phyloP scores from a whole-genome alignment of 2,797 vertebrate species.

The Neomorphus geoffroyi region DNA sequence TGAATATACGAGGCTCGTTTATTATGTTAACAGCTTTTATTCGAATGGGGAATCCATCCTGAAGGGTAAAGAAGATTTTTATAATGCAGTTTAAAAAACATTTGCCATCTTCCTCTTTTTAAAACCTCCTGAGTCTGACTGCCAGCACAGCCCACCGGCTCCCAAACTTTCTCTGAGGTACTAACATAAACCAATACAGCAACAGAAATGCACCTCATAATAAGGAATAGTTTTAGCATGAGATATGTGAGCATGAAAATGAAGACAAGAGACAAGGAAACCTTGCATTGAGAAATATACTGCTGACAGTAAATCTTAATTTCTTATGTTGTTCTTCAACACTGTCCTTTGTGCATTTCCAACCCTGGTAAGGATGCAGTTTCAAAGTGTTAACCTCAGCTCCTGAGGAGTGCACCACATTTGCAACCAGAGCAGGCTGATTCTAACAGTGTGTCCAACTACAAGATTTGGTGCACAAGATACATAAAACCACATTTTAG shows the following conservation, averaged over 20 bases:
- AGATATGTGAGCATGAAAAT: neutral
- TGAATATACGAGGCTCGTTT: slow-evolving; percentile 97
- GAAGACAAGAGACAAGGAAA: neutral
- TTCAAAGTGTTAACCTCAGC: neutral
- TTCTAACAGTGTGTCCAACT: neutral
- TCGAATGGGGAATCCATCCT: slow-evolving; percentile 98
- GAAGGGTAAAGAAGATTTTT: slow-evolving; percentile 28
- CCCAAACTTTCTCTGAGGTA: neutral
- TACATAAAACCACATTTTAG: neutral
- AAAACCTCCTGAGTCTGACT: neutral
- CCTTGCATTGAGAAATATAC: neutral
- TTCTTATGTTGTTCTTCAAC: neutral
- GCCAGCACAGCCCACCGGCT: neutral
- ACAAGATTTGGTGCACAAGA: neutral
- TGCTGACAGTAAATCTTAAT: neutral
- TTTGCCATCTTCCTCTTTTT: neutral
- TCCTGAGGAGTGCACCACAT: neutral
- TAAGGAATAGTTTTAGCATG: neutral
- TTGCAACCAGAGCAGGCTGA: neutral
- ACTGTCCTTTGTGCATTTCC: neutral
- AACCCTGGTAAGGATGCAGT: neutral
- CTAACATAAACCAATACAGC: neutral
- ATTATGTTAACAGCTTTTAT: slow-evolving; percentile 98
- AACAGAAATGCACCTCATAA: neutral
- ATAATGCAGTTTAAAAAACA: slow-evolving; percentile 5